Evolutionary conservation across 2,797 vertebrate genomes (phyloP).

Genomic region (Calcarius lapponicus): DNA sequence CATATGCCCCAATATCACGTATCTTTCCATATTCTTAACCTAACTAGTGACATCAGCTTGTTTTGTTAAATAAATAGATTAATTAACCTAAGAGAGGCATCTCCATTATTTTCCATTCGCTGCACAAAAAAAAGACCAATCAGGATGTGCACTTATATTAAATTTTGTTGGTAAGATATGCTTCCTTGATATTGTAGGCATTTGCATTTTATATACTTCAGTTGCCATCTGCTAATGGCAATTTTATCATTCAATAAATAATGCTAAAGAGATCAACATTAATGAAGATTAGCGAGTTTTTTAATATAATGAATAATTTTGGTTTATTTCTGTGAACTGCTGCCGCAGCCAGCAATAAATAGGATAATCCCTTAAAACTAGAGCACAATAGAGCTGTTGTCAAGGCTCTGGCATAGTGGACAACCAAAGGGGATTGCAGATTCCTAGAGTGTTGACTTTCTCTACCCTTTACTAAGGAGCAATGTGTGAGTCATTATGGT

Average conservation of each 20-base stretch:
- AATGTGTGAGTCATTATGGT: slow-evolving; percentile 1
- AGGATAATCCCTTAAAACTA: slow-evolving; percentile 52
- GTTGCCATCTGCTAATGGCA: slow-evolving; percentile 63
- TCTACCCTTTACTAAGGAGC: slow-evolving; percentile 9
- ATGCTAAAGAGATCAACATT: slow-evolving; percentile 62
- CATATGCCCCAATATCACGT: slow-evolving; percentile 31
- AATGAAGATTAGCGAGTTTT: slow-evolving; percentile 64
- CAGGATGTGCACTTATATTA: slow-evolving; percentile 52
- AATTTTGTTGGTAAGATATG: slow-evolving; percentile 57
- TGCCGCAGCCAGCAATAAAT: slow-evolving; percentile 46
- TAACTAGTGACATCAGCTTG: slow-evolving; percentile 15
- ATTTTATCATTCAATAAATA: slow-evolving; percentile 73
- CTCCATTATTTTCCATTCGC: slow-evolving; percentile 29
- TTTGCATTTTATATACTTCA: slow-evolving; percentile 65
- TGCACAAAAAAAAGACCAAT: slow-evolving; percentile 31
- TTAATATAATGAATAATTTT: slow-evolving; percentile 44
- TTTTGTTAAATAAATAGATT: slow-evolving; percentile 59
- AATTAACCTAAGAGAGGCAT: slow-evolving; percentile 55
- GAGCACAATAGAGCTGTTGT: slow-evolving; percentile 12
- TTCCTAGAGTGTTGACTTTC: slow-evolving; percentile 22
- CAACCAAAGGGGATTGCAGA: slow-evolving; percentile 7
- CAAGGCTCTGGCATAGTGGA: slow-evolving; percentile 22
- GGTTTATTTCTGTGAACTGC: slow-evolving; percentile 43
- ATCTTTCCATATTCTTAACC: slow-evolving; percentile 34
- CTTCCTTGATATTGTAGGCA: slow-evolving; percentile 34